phyloP scores from a whole-genome alignment of 2,113 vertebrate species.

The Tinamus guttatus region DNA sequence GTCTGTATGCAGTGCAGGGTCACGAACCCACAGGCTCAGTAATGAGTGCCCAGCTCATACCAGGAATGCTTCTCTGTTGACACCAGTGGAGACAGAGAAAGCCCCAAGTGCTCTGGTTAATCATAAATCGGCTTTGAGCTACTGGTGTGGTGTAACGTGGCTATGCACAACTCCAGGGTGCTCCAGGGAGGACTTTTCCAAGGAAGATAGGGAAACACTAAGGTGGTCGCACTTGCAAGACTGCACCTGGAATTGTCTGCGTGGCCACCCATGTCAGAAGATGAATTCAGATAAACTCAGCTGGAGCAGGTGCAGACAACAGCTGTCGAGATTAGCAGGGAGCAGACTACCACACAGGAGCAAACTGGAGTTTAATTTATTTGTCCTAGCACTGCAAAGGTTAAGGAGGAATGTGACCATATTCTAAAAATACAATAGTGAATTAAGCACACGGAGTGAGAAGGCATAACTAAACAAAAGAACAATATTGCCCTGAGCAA shows the following conservation, averaged over 20 bases:
- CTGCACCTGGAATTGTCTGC: neutral
- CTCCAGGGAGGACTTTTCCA: neutral
- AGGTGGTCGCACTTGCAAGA: neutral
- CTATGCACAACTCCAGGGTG: neutral
- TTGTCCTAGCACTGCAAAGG: neutral
- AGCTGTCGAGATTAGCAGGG: neutral
- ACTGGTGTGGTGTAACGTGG: rapidly evolving
- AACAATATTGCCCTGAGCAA: slow-evolving; percentile 12
- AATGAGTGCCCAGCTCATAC: slow-evolving; percentile 18
- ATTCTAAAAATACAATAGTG: neutral
- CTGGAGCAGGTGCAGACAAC: slow-evolving; percentile 25
- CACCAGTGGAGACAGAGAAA: neutral
- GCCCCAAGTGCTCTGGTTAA: neutral
- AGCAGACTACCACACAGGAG: neutral
- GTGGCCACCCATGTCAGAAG: neutral
- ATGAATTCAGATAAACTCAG: neutral
- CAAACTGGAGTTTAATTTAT: neutral
- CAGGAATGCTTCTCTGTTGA: slow-evolving; percentile 1
- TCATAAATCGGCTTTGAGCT: slow-evolving; percentile 17
- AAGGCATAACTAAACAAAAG: slow-evolving; percentile 25
- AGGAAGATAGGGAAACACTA: neutral
- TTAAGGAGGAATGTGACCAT: neutral
- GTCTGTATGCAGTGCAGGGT: neutral
- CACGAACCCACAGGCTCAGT: neutral
- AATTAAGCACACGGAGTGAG: neutral